Base-by-base conservation (phyloP, 2,888 invertebrate species). In the Philonicus albiceps region DNA sequence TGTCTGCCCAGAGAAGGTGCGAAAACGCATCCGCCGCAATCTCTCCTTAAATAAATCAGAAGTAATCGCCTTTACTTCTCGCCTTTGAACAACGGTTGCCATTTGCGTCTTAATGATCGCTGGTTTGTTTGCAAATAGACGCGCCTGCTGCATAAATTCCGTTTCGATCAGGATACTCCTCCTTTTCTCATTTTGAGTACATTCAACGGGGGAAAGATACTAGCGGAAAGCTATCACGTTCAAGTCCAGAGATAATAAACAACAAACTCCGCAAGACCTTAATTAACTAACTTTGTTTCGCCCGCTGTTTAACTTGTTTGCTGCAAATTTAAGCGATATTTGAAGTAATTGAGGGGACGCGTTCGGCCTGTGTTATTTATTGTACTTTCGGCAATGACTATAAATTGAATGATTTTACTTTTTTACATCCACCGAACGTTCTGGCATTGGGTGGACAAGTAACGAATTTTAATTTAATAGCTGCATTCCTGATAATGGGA, bases 61-160 rank as follows among this genome's bases (percentile, higher is more conserved):
- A 81, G 81, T 78, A 78, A 78, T 78, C 78, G 78, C 49, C 49
- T 49, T 78, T 49, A 78, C 49, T 78, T 78, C 78, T 78, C 78
- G 64, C 81, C 81, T 64, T 81, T 16, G 31, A 34, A 81, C 81
- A 81, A n/a, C 64, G n/a, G 31, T 37, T n/a, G 55, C 64, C 81
- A 53, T 55, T 53, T 64, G 64, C 34, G 16, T 81, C 81, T 81
- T 81, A 81, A 81, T 81, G 81, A 81, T 64, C 81, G 55, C 55
- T 34, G 81, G 81, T 81, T 81, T 81, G 81, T 81, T 81, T 81
- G 81, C 81, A 55, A 81, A 81, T 81, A 81, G 81, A 81, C 49
- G 64, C 81, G 34, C 11, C 13, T 8, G 34, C 49, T 19, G 34
- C 31, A 81, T 81, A 81, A 55, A 81, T 81, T 81, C 55, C 55